Evolutionary conservation across 2,797 vertebrate species (phyloP), one percentile per base, ranked within the genome.

Genomic region (Oreortyx pictus): DNA sequence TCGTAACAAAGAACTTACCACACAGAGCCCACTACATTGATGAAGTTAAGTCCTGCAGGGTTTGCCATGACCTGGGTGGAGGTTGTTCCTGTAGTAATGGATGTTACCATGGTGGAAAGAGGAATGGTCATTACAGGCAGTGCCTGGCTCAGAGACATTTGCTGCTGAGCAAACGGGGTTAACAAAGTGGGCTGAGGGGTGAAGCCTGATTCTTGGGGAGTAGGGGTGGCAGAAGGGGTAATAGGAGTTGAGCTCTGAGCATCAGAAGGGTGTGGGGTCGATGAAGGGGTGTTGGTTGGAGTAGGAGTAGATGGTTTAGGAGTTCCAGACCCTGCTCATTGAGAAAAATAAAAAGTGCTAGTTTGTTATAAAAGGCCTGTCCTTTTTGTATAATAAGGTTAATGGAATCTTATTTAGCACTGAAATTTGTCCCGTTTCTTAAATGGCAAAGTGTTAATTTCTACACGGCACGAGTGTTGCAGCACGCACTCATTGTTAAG

Each of bases 301-400:
- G 99, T 99, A 96, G 99, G 99, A 95, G 99, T 98, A 96, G 99
- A 99, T 98, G 99, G 98, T 97, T 99, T 99, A 95, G 99, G 99
- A 95, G 99, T 99, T 97, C 99, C 99, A 94, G 99, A 99, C 98
- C 99, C 99, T 99, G 97, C 96, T 98, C 97, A 97, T 97, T 98
- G 97, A 98, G 97, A 98, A 93, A 97, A 95, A 98, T 97, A 97
- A 97, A 98, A 97, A 97, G 96, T 96, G 96, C 98, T 97, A 96
- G 97, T 98, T 98, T 95, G 97, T 98, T 98, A 98, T 96, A 98
- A 98, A 97, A 97, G 97, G 97, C 97, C 97, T 96, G 88, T 94
- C 80, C 91, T 91, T 97, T 97, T 88, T 81, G 94, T 93, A 97
- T 97, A 97, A 95, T 96, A 97, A 96, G 95, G 92, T 97, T 97